Base-by-base conservation (phyloP, 2,888 invertebrate genomes). In the Leucoma salicis region DNA sequence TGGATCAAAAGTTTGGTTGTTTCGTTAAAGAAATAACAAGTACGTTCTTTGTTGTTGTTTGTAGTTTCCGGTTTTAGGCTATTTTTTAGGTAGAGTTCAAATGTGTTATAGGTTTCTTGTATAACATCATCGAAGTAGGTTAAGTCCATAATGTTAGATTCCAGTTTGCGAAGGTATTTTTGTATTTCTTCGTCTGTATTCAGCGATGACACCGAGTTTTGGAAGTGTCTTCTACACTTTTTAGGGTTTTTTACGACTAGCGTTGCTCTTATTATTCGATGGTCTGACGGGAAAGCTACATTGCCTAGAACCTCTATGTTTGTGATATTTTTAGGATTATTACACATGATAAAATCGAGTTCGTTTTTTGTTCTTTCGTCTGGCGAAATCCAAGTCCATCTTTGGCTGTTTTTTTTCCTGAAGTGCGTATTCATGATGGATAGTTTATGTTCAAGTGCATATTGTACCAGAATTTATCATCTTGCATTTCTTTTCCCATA, bases 351-450 rank as follows among this genome's bases (percentile, higher is more conserved):
- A 11, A 34, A 53, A 31, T 56, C 50, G 1, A 53, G 46, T 48
- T 49, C 38, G 7, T 53, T 57, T 39, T 38, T 53, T 0, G 13
- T 31, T 11, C 29, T 37, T 28, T 38, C 25, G 15, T 50, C 39
- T 12, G 48, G 52, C n/a, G 56, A 49, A 1, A 21, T 36, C 50
- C 55, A 55, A 3, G 52, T 47, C 52, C 52, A 49, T 18, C 5
- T 27, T 3, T n/a, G 35, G n/a, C 28, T 44, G 8, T 2, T 1
- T 10, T 31, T 50, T 39, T 42, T 52, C 14, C 47, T 49, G 10
- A 49, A 51, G 2, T 36, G 32, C 1, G 46, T 49, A 12, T 49
- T 52, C 2, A 49, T 43, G 10, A 56, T 41, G 10, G 48, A 28
- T 8, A 53, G 14, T 29, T 37, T 48, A 16, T 57, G 25, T 33